These are phyloP conservation scores for Mallotus villosus DNA, from an alignment of 2,797 vertebrate species.

Conservation along the genomic window DNA sequence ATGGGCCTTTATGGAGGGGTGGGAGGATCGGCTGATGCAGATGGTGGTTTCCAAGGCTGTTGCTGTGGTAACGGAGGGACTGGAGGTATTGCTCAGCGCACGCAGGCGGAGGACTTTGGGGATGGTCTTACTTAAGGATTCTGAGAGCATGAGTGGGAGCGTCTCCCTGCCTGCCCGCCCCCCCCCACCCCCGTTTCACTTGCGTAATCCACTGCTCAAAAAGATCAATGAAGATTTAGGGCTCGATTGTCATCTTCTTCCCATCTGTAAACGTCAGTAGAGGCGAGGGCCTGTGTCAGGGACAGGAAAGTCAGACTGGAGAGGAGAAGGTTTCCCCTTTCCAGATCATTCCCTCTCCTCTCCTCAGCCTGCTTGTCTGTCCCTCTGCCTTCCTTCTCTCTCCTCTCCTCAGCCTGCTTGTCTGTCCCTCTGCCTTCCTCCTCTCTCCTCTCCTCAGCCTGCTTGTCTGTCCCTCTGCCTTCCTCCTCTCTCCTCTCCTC, in stretches of 20 bases:
- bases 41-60: constrained; percentile 81
- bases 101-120: constrained; percentile 57
- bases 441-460: too few species aligned
- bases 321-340: constrained; percentile 44
- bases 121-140: constrained; percentile 74
- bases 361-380: too few species aligned
- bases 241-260: constrained; percentile 71
- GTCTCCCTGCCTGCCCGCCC: constrained; percentile 59
- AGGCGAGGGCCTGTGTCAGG: constrained; percentile 51
- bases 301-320: constrained; percentile 52
- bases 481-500: too few species aligned
- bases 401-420: too few species aligned
- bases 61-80: constrained; percentile 82
- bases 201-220: constrained; percentile 72
- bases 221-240: constrained; percentile 74
- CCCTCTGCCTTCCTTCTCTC: not conserved
- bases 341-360: constrained; percentile 37
- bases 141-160: constrained; percentile 73
- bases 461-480: not conserved
- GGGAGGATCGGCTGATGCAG: constrained; percentile 72
- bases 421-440: not conserved
- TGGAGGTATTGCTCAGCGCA: constrained; percentile 56
- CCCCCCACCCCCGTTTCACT: constrained; percentile 47
- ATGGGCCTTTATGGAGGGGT: constrained; percentile 69
- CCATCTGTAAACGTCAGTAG: constrained; percentile 61